These are phyloP conservation scores for Bombylius major DNA, from an alignment of 2,888 invertebrate genomes.

Conservation along the genomic window DNA sequence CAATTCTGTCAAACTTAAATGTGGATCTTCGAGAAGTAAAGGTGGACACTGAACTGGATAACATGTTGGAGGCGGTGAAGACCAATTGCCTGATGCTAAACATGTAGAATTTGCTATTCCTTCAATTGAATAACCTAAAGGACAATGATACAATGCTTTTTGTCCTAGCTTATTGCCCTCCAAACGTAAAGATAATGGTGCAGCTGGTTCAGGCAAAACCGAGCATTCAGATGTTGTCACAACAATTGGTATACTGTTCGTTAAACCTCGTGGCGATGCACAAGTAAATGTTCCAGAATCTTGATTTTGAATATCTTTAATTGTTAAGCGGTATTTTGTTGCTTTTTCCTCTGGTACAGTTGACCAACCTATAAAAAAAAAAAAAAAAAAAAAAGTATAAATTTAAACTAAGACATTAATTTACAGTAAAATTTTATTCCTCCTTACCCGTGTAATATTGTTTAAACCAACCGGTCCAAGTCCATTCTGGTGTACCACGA, in stretches of 20 bases:
- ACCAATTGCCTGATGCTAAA: slow-evolving; percentile 74
- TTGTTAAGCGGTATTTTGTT: slow-evolving; percentile 67
- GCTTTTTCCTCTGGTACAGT: slow-evolving; percentile 49
- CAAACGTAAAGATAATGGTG: slow-evolving; percentile 54
- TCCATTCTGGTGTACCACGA: slow-evolving; percentile 75
- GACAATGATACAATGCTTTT: slow-evolving; percentile 50
- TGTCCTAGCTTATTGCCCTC: slow-evolving; percentile 72
- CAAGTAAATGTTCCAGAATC: slow-evolving; percentile 79
- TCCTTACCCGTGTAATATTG: slow-evolving; percentile 63
- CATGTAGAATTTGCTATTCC: slow-evolving; percentile 70
- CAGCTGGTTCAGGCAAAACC: slow-evolving; percentile 45
- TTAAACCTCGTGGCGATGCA: slow-evolving; percentile 65
- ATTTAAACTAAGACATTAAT: not conserved
- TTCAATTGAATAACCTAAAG: slow-evolving; percentile 62
- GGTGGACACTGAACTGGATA: slow-evolving; percentile 66
- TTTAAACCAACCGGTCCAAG: slow-evolving; percentile 70
- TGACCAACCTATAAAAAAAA: slow-evolving; percentile 30
- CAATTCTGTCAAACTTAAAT: slow-evolving; percentile 61
- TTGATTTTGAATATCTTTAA: slow-evolving; percentile 68
- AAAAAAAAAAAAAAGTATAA: not conserved
- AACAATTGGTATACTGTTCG: slow-evolving; percentile 39
- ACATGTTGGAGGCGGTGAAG: slow-evolving; percentile 57
- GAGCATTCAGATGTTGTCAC: slow-evolving; percentile 63
- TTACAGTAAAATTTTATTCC: not conserved
- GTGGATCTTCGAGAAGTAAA: slow-evolving; percentile 53